Percentiles rank a stretch among this genome's conserved stretches.
Evolutionary conservation across 2,888 invertebrate species (phyloP).

Genomic region (Melanotus villosus): DNA sequence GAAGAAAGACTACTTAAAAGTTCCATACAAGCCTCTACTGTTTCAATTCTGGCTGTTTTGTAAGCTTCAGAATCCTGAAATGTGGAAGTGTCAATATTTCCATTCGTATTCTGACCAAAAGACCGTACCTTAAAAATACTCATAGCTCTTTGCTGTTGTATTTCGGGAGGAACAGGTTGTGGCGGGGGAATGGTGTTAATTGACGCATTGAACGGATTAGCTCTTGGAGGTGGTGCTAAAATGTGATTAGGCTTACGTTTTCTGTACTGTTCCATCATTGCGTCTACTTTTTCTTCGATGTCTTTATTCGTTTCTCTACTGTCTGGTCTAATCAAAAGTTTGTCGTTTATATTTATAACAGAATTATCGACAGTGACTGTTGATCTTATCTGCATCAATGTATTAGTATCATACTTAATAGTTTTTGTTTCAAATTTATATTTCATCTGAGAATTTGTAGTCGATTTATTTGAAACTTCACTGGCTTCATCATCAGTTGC

Average conservation of each 20-base stretch:
- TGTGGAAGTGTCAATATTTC: not conserved
- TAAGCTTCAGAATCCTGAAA: slow-evolving; percentile 88
- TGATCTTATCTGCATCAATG: slow-evolving; percentile 64
- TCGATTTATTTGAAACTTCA: slow-evolving; percentile 53
- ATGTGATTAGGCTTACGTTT: slow-evolving; percentile 67
- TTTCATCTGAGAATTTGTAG: slow-evolving; percentile 57
- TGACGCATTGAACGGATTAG: slow-evolving; percentile 61
- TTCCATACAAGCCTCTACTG: slow-evolving; percentile 88
- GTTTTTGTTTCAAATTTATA: slow-evolving; percentile 64
- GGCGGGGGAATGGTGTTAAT: slow-evolving; percentile 69
- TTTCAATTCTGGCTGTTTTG: slow-evolving; percentile 86
- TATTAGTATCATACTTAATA: slow-evolving; percentile 66
- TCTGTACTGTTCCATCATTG: slow-evolving; percentile 71
- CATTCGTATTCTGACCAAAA: no score
- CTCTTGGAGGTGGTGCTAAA: slow-evolving; percentile 51
- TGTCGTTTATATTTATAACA: slow-evolving; percentile 45
- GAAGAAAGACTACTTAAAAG: slow-evolving; percentile 69
- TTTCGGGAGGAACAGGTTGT: slow-evolving; percentile 84
- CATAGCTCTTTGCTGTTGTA: slow-evolving; percentile 85
- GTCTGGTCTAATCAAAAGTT: slow-evolving; percentile 54
- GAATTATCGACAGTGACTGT: slow-evolving; percentile 55
- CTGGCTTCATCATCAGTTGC: slow-evolving; percentile 66
- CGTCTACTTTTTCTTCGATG: slow-evolving; percentile 68
- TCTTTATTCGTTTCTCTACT: slow-evolving; percentile 57
- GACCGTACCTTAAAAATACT: slow-evolving; percentile 87